Conservation (phyloP, 1,140 invertebrate genomes). For the Lycorma delicatula region DNA sequence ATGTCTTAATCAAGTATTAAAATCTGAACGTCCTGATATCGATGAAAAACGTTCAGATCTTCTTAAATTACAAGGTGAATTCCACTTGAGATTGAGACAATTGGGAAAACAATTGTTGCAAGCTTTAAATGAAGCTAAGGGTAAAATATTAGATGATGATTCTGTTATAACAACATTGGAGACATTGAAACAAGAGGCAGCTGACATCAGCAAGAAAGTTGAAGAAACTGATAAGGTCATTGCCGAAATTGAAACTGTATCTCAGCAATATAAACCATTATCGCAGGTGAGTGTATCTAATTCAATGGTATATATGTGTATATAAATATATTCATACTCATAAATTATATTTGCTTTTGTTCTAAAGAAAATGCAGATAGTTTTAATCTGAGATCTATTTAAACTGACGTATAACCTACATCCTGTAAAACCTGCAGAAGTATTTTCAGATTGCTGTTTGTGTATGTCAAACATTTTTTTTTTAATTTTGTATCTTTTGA, state of each 20-base stretch:
- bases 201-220: slow-evolving; percentile 93
- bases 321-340: too few relatives aligned
- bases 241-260: slow-evolving; percentile 95
- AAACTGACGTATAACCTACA: too few relatives aligned
- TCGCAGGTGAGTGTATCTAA: slow-evolving; percentile 68
- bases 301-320: too few relatives aligned
- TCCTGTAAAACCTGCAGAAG: too few relatives aligned
- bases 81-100: slow-evolving; percentile 90
- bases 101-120: slow-evolving; percentile 95
- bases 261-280: slow-evolving; percentile 94
- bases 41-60: slow-evolving; percentile 96
- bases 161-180: slow-evolving; percentile 97
- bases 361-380: too few relatives aligned
- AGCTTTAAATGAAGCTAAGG: slow-evolving; percentile 97
- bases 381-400: too few relatives aligned
- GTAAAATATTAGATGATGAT: slow-evolving; percentile 97
- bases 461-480: too few relatives aligned
- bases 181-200: slow-evolving; percentile 96
- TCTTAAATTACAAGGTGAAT: slow-evolving; percentile 97
- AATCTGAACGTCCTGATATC: slow-evolving; percentile 96
- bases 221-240: slow-evolving; percentile 99
- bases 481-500: too few relatives aligned
- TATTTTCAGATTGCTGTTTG: too few relatives aligned
- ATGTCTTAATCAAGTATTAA: slow-evolving; percentile 96
- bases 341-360: too few relatives aligned